These are phyloP conservation scores for Brachymystax lenok DNA, from an alignment of 2,797 vertebrate genomes.

Conservation along the genomic window DNA sequence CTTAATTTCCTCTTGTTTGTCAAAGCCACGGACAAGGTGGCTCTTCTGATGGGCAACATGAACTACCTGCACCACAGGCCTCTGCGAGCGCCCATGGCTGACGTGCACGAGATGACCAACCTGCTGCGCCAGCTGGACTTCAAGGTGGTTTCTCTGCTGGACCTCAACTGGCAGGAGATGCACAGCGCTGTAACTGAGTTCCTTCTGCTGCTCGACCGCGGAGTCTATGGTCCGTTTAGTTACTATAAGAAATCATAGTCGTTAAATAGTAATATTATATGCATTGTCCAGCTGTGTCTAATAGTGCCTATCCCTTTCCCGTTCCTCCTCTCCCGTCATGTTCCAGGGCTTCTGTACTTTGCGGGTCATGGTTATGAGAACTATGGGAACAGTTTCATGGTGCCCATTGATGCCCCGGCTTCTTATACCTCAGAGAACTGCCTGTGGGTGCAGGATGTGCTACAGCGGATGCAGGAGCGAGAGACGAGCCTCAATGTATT, in stretches of 20 bases:
- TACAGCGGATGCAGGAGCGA: constrained; percentile 85
- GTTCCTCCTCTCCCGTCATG: background rate
- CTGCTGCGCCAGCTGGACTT: constrained; percentile 85
- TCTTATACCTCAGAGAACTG: constrained; percentile 83
- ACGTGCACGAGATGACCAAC: constrained; percentile 81
- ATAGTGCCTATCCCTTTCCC: background rate
- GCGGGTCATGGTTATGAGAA: constrained; percentile 89
- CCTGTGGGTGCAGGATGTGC: constrained; percentile 83
- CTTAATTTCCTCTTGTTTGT: background rate
- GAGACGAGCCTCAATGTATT: constrained; percentile 85
- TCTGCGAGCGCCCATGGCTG: constrained; percentile 81
- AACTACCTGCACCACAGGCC: constrained; percentile 81
- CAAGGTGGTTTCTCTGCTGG: constrained; percentile 87
- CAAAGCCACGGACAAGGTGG: constrained; percentile 89
- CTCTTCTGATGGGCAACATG: constrained; percentile 88
- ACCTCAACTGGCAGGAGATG: constrained; percentile 86
- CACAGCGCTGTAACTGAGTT: constrained; percentile 85
- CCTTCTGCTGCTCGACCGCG: constrained; percentile 83
- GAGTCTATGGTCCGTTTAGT: constrained; percentile 79
- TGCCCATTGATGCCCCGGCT: constrained; percentile 82
- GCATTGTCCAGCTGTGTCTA: background rate
- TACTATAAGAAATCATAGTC: background rate
- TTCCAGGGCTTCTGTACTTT: constrained; percentile 86
- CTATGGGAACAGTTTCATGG: constrained; percentile 90
- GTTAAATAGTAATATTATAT: background rate